These are phyloP conservation scores for Stercorarius parasiticus DNA, from an alignment of 2,113 vertebrate genomes.

Conservation along the genomic window DNA sequence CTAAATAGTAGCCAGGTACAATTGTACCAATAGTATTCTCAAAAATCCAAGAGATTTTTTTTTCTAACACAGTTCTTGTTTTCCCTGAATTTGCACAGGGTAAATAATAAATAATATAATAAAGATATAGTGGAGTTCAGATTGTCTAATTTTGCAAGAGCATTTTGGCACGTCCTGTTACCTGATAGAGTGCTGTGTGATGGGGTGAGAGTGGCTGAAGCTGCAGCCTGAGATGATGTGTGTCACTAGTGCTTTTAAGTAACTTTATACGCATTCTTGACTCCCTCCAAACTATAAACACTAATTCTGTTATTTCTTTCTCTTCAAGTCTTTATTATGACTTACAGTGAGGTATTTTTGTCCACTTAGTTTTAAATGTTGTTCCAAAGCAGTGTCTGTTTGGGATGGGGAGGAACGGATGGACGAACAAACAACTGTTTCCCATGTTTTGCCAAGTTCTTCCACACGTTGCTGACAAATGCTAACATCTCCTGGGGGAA, in stretches of 20 bases:
- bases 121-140: neutral
- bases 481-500: neutral
- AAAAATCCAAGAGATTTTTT: neutral
- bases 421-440: neutral
- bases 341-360: neutral
- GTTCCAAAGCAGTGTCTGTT: neutral
- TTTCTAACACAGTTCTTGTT: neutral
- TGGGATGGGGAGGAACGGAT: fast-evolving
- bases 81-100: neutral
- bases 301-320: neutral
- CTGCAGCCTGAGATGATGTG: neutral
- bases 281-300: neutral
- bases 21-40: neutral
- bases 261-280: neutral
- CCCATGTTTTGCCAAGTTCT: neutral
- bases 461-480: neutral
- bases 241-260: neutral
- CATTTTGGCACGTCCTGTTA: neutral
- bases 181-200: neutral
- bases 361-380: neutral
- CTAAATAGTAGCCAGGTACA: neutral
- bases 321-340: neutral
- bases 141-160: neutral
- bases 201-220: neutral
- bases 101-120: neutral